Evolutionary conservation across 1,140 invertebrate species (phyloP), one percentile per base, ranked within the genome.

Genomic region (Lucilia cuprina): DNA sequence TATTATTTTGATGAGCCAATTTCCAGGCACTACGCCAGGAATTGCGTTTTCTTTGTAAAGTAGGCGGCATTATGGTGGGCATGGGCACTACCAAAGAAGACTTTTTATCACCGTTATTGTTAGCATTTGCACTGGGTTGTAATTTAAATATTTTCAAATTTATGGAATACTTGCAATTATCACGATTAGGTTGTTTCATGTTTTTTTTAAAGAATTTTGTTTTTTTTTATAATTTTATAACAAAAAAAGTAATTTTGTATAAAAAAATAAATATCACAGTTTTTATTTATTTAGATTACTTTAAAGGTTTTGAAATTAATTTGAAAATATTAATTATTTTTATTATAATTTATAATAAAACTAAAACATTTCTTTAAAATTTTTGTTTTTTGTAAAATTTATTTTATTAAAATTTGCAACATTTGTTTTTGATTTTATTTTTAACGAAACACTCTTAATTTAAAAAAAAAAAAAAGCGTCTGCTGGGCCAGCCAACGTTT

Each of bases 131-230:
- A 7, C 17, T 70, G 19, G 65, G 19, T 87, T 90, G 88, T 83
- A 89, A 88, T 90, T 89, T 89, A 74, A 89, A 90, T 88, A 90
- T 89, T 88, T 89, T 90, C 85, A 89, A 89, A 87, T 90, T 89
- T 84, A 90, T 88, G 85, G 89, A 88, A 88, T 88, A 90, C 85
- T 87, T 89, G 13, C 87, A 88, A 84, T 86, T 88, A 70, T 70
- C 65, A 85, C 87, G 87, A 84, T 87, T 84, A 80, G 87, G 85
- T 82, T 88, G 88, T 90, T 89, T 90, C 89, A 89, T 89, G 86
- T 90, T 89, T 41, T 55, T 55, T 2, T 34, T 78, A n/a, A 21
- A 41, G 8, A 70, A 70, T 70, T 70, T 13, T 21, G n/a, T 70
- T 17, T 21, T 70, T 70, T 21, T 70, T 70, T 25, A 21, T 70